A percentile compares a stretch with the other conserved stretches of the same genome.
phyloP scores from a whole-genome alignment of 2,113 vertebrate species.

The Lipophrys pholis region DNA sequence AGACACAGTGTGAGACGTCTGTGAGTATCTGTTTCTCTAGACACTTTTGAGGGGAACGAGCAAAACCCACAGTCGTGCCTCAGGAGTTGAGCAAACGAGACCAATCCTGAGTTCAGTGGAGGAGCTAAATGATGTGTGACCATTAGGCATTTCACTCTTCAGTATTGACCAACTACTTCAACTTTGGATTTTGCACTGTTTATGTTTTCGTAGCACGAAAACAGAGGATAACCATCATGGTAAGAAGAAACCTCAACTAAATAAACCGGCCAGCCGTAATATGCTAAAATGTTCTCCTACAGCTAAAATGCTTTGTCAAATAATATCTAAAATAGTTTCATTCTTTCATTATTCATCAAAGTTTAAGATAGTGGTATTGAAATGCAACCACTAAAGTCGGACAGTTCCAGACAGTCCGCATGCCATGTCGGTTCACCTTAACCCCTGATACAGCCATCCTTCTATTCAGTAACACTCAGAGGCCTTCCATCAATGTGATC shows the following conservation, averaged over 20 bases:
- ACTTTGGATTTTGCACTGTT: neutral
- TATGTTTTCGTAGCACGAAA: neutral
- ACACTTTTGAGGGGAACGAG: slow-evolving; percentile 42
- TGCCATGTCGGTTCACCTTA: no score
- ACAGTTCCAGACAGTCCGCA: no score
- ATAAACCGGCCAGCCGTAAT: neutral
- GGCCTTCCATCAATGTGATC: no score
- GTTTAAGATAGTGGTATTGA: no score
- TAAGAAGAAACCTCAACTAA: neutral
- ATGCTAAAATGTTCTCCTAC: no score
- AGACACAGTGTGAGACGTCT: slow-evolving; percentile 21
- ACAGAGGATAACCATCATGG: neutral
- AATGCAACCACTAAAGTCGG: no score
- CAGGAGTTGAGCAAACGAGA: slow-evolving; percentile 61
- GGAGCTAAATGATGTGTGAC: slow-evolving; percentile 14
- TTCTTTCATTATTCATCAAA: no score
- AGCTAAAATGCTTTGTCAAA: no score
- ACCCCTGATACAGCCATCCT: no score
- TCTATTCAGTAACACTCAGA: no score
- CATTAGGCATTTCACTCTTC: neutral
- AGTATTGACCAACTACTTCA: neutral
- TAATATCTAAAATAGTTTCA: no score
- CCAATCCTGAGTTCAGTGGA: slow-evolving; percentile 37
- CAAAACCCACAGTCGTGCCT: slow-evolving; percentile 45
- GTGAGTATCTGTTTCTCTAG: slow-evolving; percentile 14